Conservation (phyloP, 2,888 invertebrate species). For the Clusia tigrina region DNA sequence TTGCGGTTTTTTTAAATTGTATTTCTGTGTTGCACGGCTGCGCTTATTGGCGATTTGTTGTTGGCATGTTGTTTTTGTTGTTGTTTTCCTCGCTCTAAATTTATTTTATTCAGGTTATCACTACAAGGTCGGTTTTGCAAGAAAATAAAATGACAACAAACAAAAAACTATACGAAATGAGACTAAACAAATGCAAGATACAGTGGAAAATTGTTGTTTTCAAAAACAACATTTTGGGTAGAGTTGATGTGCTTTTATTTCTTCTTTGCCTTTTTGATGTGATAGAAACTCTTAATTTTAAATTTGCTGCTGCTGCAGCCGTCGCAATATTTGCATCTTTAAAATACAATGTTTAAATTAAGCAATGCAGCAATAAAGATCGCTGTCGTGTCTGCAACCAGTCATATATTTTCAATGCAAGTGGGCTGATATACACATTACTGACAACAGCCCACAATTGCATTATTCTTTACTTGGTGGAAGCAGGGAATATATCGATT, state of each 20-base stretch:
- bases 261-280: not conserved
- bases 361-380: not conserved
- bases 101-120: constrained; percentile 26
- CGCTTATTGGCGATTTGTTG: constrained; percentile 1
- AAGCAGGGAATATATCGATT: too few species aligned
- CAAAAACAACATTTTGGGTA: not conserved
- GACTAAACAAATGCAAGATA: not conserved
- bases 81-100: too few species aligned
- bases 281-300: not conserved
- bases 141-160: not conserved
- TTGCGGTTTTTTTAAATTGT: not conserved
- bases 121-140: constrained; percentile 24
- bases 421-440: too few species aligned
- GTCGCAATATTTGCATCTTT: not conserved
- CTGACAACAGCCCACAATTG: too few species aligned
- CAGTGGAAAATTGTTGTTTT: not conserved
- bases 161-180: not conserved
- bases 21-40: not conserved
- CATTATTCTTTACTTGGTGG: too few species aligned
- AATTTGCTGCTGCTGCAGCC: not conserved
- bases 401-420: too few species aligned
- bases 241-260: not conserved
- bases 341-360: not conserved
- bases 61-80: constrained; percentile 11
- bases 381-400: too few species aligned